phyloP scores from a whole-genome alignment of 1,140 invertebrate species.

The Battus philenor region DNA sequence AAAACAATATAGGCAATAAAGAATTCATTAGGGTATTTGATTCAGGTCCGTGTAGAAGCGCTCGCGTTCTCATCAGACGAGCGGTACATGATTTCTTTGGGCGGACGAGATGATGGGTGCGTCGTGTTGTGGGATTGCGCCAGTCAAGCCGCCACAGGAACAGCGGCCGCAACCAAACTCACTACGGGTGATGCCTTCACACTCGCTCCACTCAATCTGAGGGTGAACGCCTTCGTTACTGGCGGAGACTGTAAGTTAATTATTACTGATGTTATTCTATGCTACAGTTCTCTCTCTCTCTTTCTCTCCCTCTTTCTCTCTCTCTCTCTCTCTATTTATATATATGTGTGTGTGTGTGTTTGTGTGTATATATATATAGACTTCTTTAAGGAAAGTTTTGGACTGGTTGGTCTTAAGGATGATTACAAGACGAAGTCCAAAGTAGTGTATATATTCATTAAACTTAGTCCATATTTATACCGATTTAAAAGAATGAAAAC shows the following conservation, averaged over 20 bases:
- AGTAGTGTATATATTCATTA: too few relatives aligned
- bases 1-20: too few relatives aligned
- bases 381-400: neutral
- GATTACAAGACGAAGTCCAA: too few relatives aligned
- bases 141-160: conserved; percentile 80
- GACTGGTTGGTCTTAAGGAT: neutral
- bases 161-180: conserved; percentile 79
- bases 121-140: conserved; percentile 85
- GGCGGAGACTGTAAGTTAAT: conserved; percentile 82
- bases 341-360: too few relatives aligned
- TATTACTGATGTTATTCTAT: too few relatives aligned
- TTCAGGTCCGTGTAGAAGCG: conserved; percentile 84
- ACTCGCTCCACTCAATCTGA: conserved; percentile 76
- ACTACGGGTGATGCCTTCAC: conserved; percentile 81
- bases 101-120: conserved; percentile 91
- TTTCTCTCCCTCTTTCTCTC: neutral
- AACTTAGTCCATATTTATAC: too few relatives aligned
- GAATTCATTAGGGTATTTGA: too few relatives aligned
- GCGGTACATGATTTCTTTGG: conserved; percentile 88
- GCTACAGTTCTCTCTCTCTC: neutral
- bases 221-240: conserved; percentile 80
- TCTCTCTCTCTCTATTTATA: too few relatives aligned
- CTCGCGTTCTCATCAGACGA: conserved; percentile 89
- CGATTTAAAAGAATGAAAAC: too few relatives aligned
- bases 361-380: neutral